phyloP scores from a whole-genome alignment of 2,797 vertebrate genomes.

The Carcharodon carcharias region DNA sequence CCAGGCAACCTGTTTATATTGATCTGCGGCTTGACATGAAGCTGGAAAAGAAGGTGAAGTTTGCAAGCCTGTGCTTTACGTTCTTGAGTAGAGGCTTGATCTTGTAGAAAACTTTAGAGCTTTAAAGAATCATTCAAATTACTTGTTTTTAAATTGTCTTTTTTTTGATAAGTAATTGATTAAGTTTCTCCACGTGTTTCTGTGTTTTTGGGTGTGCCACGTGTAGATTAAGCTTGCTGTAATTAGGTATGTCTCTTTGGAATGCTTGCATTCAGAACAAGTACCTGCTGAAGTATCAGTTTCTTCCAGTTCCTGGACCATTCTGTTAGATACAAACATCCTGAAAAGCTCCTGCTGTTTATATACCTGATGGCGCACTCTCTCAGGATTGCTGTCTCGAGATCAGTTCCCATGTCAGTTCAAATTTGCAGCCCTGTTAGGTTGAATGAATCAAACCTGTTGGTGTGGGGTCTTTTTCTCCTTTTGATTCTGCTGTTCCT shows the following conservation, averaged over 20 bases:
- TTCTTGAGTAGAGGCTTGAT: neutral
- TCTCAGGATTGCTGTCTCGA: neutral
- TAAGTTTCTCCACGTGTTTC: neutral
- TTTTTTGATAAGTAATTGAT: neutral
- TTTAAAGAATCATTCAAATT: neutral
- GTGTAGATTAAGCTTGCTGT: neutral
- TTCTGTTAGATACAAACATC: neutral
- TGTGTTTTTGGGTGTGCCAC: neutral
- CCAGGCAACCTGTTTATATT: constrained; percentile 65
- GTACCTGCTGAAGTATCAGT: neutral
- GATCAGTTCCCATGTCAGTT: neutral
- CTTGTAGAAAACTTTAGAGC: neutral
- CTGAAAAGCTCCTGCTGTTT: neutral
- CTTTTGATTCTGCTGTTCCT: neutral
- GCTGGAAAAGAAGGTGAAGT: constrained; percentile 78
- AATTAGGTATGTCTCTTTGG: neutral
- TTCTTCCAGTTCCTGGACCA: neutral
- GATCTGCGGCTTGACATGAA: constrained; percentile 78
- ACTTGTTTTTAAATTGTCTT: constrained; percentile 4
- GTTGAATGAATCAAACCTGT: neutral
- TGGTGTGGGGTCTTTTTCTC: neutral
- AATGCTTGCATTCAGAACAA: neutral
- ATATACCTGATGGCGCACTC: neutral
- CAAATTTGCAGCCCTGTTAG: neutral
- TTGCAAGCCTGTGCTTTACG: neutral